Evolutionary conservation across 2,888 invertebrate genomes (phyloP).

Genomic region (Willowsia nigromaculata): DNA sequence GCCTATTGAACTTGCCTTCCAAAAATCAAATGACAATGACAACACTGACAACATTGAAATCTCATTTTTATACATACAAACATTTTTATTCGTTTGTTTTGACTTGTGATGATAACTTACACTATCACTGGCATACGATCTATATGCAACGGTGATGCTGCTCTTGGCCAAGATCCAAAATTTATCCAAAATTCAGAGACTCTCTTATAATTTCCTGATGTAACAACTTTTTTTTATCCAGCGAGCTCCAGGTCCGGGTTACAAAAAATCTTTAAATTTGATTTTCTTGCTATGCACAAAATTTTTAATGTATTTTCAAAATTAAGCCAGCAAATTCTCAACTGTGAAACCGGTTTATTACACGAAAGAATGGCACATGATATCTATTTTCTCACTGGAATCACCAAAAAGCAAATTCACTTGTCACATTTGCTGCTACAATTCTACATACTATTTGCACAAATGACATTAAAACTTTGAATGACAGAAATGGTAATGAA

Average conservation of each 20-base stretch:
- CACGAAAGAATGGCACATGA: background rate
- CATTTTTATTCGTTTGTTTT: background rate
- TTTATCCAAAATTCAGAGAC: background rate
- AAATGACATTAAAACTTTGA: background rate
- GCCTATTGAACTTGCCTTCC: constrained; percentile 13
- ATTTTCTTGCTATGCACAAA: background rate
- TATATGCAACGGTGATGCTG: constrained; percentile 38
- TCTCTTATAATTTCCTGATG: background rate
- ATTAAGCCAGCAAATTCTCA: constrained; percentile 16
- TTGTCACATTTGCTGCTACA: background rate
- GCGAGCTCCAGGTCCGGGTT: constrained; percentile 17
- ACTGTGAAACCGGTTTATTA: constrained; percentile 3
- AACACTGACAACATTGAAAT: constrained; percentile 2
- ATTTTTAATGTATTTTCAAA: constrained; percentile 1
- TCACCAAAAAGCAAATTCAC: constrained; percentile 19
- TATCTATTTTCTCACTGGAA: constrained; percentile 23
- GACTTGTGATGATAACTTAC: too few species aligned
- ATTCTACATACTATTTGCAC: background rate
- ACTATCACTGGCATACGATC: constrained; percentile 43
- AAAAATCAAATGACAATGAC: constrained; percentile 1
- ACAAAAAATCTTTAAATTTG: background rate
- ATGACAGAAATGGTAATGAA: background rate
- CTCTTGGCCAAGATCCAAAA: constrained; percentile 29
- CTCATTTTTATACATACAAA: background rate
- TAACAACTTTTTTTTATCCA: background rate